Evolutionary conservation across 2,888 invertebrate species (phyloP).

Genomic region (Trichopoda pennipes): DNA sequence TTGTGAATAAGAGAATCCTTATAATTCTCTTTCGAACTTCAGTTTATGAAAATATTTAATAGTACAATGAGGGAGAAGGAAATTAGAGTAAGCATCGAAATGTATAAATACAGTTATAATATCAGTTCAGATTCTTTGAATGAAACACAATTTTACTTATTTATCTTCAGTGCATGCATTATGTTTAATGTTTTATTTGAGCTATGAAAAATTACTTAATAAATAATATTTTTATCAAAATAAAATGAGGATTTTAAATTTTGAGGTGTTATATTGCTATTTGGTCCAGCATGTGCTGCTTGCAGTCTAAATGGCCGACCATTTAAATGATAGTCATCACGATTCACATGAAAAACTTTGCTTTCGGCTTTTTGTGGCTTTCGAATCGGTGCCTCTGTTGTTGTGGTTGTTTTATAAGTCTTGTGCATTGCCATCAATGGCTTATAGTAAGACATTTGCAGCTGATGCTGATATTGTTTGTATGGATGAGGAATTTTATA

Average conservation of each 20-base stretch:
- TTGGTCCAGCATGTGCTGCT: constrained; percentile 74
- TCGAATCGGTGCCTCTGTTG: constrained; percentile 47
- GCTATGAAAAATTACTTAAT: constrained; percentile 71
- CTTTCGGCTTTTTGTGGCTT: constrained; percentile 69
- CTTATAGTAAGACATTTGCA: constrained; percentile 57
- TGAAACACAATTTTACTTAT: not conserved
- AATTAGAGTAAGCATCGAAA: too few species aligned
- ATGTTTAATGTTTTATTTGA: constrained; percentile 27
- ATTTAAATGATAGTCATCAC: constrained; percentile 78
- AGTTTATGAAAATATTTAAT: too few species aligned
- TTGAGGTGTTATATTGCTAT: constrained; percentile 74
- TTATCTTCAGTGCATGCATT: not conserved
- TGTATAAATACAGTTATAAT: too few species aligned
- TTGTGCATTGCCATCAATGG: constrained; percentile 21
- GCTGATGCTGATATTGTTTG: constrained; percentile 56
- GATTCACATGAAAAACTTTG: constrained; percentile 75
- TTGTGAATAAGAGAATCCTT: too few species aligned
- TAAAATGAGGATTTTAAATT: constrained; percentile 78
- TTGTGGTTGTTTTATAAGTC: constrained; percentile 27
- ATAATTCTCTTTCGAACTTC: too few species aligned
- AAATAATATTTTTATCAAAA: constrained; percentile 80
- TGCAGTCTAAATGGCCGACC: constrained; percentile 77
- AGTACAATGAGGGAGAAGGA: too few species aligned
- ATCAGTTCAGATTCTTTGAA: too few species aligned
- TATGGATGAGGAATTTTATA: constrained; percentile 59